Evolutionary conservation across 2,797 vertebrate species (phyloP).

Genomic region (Anguilla marmorata): DNA sequence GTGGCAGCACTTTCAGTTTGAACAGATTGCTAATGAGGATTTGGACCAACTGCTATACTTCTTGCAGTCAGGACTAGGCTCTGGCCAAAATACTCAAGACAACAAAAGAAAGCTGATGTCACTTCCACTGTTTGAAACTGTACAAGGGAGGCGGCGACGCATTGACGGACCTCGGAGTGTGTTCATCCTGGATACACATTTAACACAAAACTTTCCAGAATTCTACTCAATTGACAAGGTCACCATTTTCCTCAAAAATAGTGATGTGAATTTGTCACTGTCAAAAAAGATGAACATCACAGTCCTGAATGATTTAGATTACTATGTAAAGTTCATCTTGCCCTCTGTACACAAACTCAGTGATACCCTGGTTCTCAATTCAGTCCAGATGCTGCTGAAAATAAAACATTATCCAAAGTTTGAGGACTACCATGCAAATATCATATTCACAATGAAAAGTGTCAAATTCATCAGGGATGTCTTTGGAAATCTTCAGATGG

Average conservation of each 20-base stretch:
- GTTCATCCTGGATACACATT: slow-evolving; percentile 50
- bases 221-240: slow-evolving; percentile 49
- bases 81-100: slow-evolving; percentile 33
- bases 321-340: slow-evolving; percentile 67
- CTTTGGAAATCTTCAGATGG: slow-evolving; percentile 54
- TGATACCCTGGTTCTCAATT: slow-evolving; percentile 52
- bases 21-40: slow-evolving; percentile 48
- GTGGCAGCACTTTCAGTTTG: slow-evolving; percentile 54
- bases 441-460: slow-evolving; percentile 53
- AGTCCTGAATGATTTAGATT: slow-evolving; percentile 58
- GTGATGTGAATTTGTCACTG: not conserved
- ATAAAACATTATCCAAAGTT: rapidly evolving
- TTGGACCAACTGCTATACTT: slow-evolving; percentile 50
- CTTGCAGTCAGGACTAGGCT: slow-evolving; percentile 54
- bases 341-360: slow-evolving; percentile 52
- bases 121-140: slow-evolving; percentile 71
- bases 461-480: slow-evolving; percentile 59
- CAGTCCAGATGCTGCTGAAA: slow-evolving; percentile 60
- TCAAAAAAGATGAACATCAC: slow-evolving; percentile 44
- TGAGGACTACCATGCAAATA: rapidly evolving
- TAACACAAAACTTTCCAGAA: slow-evolving; percentile 40
- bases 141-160: slow-evolving; percentile 48
- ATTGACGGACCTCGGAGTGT: slow-evolving; percentile 54
- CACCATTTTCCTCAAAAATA: slow-evolving; percentile 58
- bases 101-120: slow-evolving; percentile 61